Base-by-base conservation (phyloP, 1,140 invertebrate species). In the Artemia franciscana region DNA sequence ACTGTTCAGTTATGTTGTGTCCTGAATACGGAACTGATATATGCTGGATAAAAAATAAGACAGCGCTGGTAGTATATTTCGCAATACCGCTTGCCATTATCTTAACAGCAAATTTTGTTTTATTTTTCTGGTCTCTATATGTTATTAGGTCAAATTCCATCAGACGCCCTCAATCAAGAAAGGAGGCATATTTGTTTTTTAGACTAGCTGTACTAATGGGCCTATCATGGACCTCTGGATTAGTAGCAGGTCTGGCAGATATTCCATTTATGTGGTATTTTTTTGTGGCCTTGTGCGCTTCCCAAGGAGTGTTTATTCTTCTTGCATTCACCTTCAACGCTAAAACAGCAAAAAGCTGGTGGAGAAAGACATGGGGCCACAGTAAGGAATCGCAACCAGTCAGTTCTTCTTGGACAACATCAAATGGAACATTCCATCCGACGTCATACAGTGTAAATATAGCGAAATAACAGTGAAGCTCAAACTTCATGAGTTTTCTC, bases 241-340 rank as follows among this genome's bases (percentile, higher is more conserved):
- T 80, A 5, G 62, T 78, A 0, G 78, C 78, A 0, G 75, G 72
- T 9, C 70, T 71, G 12, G 62, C 76, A 0, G 72, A 77, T 60
- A 64, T 72, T 21, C 67, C 71, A 39, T 67, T 69, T 18, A 66
- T 80, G 5, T 74, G 73, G 71, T 78, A 78, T 65, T 65, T 77
- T 5, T 80, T 80, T 68, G 74, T 80, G 2, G 66, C 75, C 3
- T 67, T 80, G 15, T 80, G 80, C 66, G 76, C 78, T 5, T 70
- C 79, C 7, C 79, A 80, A 68, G 79, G 79, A 3, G 65, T 80
- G 7, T 80, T 80, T 67, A 78, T 81, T 27, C 79, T 80, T 65
- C 64, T 79, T 1, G 78, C 77, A 0, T 80, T 80, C 70, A 77
- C 79, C 5, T 79, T 75, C 65, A 78, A 72, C 5, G 65, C 71